phyloP scores from a whole-genome alignment of 2,113 vertebrate species.

The Xiphophorus hellerii region DNA sequence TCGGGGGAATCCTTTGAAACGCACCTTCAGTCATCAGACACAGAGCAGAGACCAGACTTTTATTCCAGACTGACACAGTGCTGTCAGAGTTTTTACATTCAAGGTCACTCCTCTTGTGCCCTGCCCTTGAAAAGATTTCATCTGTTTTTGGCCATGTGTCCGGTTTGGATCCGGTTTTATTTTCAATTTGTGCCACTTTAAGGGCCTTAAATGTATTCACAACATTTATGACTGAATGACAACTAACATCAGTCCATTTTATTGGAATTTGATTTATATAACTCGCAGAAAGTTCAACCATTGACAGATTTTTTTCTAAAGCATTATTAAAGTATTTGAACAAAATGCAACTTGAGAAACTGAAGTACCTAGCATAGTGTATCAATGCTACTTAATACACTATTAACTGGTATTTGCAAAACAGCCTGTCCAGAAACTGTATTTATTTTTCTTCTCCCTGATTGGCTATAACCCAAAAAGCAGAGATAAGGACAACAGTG shows the following conservation, averaged over 20 bases:
- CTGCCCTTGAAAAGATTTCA: constrained; percentile 6
- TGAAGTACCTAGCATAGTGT: too few relatives aligned
- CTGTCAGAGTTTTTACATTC: constrained; percentile 39
- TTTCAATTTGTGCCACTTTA: not conserved
- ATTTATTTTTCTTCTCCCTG: too few relatives aligned
- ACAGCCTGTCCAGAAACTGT: too few relatives aligned
- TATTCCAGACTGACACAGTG: constrained; percentile 18
- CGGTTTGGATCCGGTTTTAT: not conserved
- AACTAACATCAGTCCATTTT: not conserved
- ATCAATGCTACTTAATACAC: too few relatives aligned
- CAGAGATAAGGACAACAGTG: too few relatives aligned
- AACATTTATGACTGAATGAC: not conserved
- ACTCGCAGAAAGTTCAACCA: too few relatives aligned
- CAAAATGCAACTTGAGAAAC: too few relatives aligned
- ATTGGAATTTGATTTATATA: not conserved
- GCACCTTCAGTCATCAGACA: constrained; percentile 51
- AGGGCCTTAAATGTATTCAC: not conserved
- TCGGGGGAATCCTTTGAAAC: constrained; percentile 58
- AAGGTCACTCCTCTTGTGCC: constrained; percentile 36
- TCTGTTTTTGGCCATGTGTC: not conserved
- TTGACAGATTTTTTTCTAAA: too few relatives aligned
- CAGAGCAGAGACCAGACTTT: constrained; percentile 23
- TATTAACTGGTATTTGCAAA: too few relatives aligned
- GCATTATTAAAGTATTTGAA: too few relatives aligned
- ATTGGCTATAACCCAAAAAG: too few relatives aligned